Percentiles rank a stretch among this genome's conserved stretches.
phyloP scores from a whole-genome alignment of 2,888 invertebrate species.

The Trilocha varians region DNA sequence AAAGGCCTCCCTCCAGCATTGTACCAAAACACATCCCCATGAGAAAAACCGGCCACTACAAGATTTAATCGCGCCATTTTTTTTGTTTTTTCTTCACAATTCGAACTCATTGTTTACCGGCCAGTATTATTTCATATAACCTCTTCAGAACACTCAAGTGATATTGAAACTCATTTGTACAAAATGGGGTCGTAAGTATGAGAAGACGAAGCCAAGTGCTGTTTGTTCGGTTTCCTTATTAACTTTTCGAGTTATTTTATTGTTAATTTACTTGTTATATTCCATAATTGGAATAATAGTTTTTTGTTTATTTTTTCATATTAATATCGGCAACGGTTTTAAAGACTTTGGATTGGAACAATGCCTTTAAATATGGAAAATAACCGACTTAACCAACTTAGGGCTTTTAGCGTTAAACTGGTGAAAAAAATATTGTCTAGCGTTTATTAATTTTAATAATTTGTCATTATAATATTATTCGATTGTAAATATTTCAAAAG shows the following conservation, averaged over 20 bases:
- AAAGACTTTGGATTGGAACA: too few species aligned
- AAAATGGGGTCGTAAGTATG: neutral
- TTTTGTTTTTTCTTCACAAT: conserved; percentile 48
- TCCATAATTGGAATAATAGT: neutral
- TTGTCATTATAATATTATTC: too few species aligned
- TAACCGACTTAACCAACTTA: too few species aligned
- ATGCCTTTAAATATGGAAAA: too few species aligned
- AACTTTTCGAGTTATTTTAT: neutral
- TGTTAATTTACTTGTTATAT: neutral
- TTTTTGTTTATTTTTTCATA: neutral
- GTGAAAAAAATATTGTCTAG: too few species aligned
- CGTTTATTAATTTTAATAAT: too few species aligned
- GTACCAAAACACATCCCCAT: conserved; percentile 70
- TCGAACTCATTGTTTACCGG: conserved; percentile 53
- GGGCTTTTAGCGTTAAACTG: too few species aligned
- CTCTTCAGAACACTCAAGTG: conserved; percentile 25
- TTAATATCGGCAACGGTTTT: too few species aligned
- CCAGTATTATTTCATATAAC: conserved; percentile 41
- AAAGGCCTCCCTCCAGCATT: conserved; percentile 57
- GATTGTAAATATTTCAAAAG: too few species aligned
- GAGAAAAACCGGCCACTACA: conserved; percentile 59
- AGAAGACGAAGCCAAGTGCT: neutral
- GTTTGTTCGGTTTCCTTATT: neutral
- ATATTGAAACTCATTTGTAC: conserved; percentile 10
- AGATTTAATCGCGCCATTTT: conserved; percentile 70